A percentile compares a stretch with the other conserved stretches of the same genome.
These are phyloP conservation scores for Helicoverpa assulta DNA, from an alignment of 2,888 invertebrate genomes.

Conservation along the genomic window DNA sequence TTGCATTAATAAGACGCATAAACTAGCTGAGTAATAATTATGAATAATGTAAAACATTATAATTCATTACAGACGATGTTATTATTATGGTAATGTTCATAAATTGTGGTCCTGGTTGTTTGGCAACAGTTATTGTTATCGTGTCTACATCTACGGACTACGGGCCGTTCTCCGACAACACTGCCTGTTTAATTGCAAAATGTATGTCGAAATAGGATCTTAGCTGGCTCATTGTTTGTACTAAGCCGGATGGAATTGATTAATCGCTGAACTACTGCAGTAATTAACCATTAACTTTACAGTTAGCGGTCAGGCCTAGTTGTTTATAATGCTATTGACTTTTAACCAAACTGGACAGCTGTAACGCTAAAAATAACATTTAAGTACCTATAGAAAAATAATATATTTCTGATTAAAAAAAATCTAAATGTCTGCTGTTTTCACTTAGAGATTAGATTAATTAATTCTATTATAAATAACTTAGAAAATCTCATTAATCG, in stretches of 20 bases:
- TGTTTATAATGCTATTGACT: conserved; percentile 62
- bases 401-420: conserved; percentile 20
- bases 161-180: conserved; percentile 59
- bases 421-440: background rate
- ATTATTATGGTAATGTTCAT: conserved; percentile 60
- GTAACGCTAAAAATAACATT: conserved; percentile 44
- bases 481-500: too few relatives aligned
- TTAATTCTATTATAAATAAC: background rate
- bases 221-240: conserved; percentile 70
- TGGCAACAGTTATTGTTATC: conserved; percentile 49
- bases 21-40: conserved; percentile 22
- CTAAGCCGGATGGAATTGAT: conserved; percentile 76
- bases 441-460: background rate
- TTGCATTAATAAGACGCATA: conserved; percentile 21
- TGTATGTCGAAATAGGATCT: conserved; percentile 73
- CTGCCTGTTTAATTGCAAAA: conserved; percentile 74
- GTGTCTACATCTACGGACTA: conserved; percentile 47
- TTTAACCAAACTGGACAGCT: conserved; percentile 45
- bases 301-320: conserved; percentile 56
- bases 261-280: conserved; percentile 67
- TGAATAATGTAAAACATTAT: conserved; percentile 53
- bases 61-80: conserved; percentile 52
- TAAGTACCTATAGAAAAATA: conserved; percentile 49
- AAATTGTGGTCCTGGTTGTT: conserved; percentile 57
- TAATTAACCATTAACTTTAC: conserved; percentile 69